Evolutionary conservation across 1,140 invertebrate genomes (phyloP).

Genomic region (Drosophila leontia): DNA sequence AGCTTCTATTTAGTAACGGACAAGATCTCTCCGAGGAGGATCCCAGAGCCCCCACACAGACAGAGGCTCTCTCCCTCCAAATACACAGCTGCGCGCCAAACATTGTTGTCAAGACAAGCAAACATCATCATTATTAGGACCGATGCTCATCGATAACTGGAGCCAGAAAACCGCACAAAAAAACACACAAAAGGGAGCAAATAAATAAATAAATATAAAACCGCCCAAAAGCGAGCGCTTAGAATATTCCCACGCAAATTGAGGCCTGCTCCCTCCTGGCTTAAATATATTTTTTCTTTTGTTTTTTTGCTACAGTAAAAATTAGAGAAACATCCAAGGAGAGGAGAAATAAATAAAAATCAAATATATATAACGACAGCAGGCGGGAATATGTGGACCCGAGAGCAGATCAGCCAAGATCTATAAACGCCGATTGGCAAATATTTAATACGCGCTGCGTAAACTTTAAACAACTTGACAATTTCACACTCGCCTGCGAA

Average conservation of each 20-base stretch:
- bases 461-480: constrained; percentile 83
- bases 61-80: background rate
- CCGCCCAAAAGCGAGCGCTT: constrained; percentile 38
- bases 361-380: constrained; percentile 15
- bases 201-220: constrained; percentile 28
- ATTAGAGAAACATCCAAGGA: constrained; percentile 53
- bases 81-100: constrained; percentile 48
- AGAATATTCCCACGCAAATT: constrained; percentile 72
- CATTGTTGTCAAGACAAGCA: constrained; percentile 79
- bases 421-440: constrained; percentile 83
- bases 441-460: constrained; percentile 83
- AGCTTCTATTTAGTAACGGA: constrained; percentile 75
- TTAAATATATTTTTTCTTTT: background rate
- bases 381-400: constrained; percentile 25
- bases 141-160: constrained; percentile 46
- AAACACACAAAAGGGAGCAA: constrained; percentile 10
- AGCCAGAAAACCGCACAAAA: constrained; percentile 13
- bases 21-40: constrained; percentile 27
- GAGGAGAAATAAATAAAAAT: constrained; percentile 27
- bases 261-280: constrained; percentile 41
- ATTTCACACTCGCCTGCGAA: constrained; percentile 81
- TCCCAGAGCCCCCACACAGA: constrained; percentile 12
- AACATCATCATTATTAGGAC: constrained; percentile 68
- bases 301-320: constrained; percentile 53
- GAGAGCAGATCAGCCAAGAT: constrained; percentile 63